These are phyloP conservation scores for Acromyrmex charruanus DNA, from an alignment of 1,140 invertebrate genomes.

Conservation along the genomic window DNA sequence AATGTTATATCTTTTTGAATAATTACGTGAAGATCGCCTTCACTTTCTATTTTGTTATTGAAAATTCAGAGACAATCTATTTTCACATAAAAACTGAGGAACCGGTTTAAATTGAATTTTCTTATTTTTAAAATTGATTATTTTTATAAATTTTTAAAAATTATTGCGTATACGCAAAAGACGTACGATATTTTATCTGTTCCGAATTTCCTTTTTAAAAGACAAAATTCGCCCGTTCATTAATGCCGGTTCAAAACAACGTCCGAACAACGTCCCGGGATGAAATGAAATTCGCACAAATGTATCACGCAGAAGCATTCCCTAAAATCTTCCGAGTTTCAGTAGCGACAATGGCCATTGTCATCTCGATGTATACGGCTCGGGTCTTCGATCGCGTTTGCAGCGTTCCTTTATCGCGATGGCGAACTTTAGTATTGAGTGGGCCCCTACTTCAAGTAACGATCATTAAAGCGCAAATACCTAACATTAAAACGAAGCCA, in stretches of 20 bases:
- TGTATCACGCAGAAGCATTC: slow-evolving; percentile 65
- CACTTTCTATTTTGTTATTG: not conserved
- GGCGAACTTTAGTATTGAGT: slow-evolving; percentile 55
- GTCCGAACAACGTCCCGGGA: slow-evolving; percentile 16
- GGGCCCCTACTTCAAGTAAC: slow-evolving; percentile 13
- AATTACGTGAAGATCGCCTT: not conserved
- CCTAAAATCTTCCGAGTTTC: slow-evolving; percentile 56
- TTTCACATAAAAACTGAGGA: not conserved
- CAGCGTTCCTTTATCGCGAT: slow-evolving; percentile 59
- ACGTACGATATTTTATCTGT: not conserved
- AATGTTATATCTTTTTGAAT: not conserved
- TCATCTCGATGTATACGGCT: slow-evolving; percentile 62
- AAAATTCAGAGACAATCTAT: not conserved
- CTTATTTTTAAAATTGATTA: not conserved
- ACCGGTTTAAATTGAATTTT: not conserved
- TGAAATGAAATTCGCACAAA: slow-evolving; percentile 70
- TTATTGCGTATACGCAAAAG: not conserved
- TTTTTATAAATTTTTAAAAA: not conserved
- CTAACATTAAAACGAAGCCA: slow-evolving; percentile 43
- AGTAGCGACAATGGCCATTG: slow-evolving; percentile 63
- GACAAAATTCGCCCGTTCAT: slow-evolving; percentile 39
- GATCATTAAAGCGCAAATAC: slow-evolving; percentile 53
- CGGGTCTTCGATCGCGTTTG: slow-evolving; percentile 61
- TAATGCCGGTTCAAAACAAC: slow-evolving; percentile 12
- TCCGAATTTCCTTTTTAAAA: not conserved